Evolutionary conservation across 2,888 invertebrate genomes (phyloP).

Genomic region (Patella pellucida): DNA sequence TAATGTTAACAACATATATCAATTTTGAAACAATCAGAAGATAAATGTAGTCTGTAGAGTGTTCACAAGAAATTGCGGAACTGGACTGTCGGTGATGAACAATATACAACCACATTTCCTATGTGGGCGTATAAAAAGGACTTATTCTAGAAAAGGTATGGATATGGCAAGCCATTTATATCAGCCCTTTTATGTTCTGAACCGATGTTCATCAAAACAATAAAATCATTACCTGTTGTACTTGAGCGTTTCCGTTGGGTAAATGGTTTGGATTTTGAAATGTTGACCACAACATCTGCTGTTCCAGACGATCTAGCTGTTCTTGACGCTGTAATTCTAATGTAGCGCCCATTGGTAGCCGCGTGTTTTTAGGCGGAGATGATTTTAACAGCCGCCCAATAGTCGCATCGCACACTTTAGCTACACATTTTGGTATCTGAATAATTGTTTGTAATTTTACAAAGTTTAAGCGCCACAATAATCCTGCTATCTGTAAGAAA

Average conservation of each 20-base stretch:
- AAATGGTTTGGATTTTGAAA: conserved; percentile 33
- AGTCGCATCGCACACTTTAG: conserved; percentile 60
- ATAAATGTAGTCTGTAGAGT: no score
- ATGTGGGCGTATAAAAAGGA: no score
- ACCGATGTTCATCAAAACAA: not conserved
- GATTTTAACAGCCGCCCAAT: conserved; percentile 72
- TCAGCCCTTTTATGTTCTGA: no score
- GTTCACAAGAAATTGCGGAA: no score
- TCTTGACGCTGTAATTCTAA: conserved; percentile 74
- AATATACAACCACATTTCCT: no score
- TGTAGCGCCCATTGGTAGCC: conserved; percentile 73
- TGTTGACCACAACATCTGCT: conserved; percentile 69
- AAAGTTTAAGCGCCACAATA: conserved; percentile 72
- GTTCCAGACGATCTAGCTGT: conserved; percentile 73
- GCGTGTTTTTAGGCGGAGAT: conserved; percentile 66
- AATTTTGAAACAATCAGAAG: no score
- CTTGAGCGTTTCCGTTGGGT: conserved; percentile 29
- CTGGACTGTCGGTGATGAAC: no score
- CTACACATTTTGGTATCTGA: conserved; percentile 69
- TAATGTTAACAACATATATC: no score
- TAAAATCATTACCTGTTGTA: conserved; percentile 43
- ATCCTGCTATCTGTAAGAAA: conserved; percentile 69
- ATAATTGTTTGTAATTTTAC: conserved; percentile 69
- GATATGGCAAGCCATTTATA: no score
- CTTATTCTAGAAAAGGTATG: no score